A percentile compares a stretch with the other conserved stretches of the same genome.
Evolutionary conservation across 2,888 invertebrate species (phyloP).

Genomic region (Amphipyra berbera): DNA sequence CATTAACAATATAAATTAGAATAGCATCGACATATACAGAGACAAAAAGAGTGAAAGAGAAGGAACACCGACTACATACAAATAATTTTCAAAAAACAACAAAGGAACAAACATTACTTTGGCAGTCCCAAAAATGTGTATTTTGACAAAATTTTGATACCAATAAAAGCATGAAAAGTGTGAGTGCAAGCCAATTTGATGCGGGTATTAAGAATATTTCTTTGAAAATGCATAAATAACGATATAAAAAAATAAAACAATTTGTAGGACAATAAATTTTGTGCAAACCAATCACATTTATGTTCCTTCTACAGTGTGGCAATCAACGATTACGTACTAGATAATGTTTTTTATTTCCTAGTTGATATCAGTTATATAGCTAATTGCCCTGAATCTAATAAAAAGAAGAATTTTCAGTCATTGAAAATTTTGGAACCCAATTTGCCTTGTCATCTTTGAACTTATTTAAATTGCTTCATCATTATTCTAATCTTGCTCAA

Average conservation of each 20-base stretch:
- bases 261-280: slow-evolving; percentile 65
- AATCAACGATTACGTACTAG: slow-evolving; percentile 15
- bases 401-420: too few relatives aligned
- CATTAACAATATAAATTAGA: slow-evolving; percentile 42
- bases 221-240: slow-evolving; percentile 70
- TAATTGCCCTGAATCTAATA: too few relatives aligned
- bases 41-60: slow-evolving; percentile 85
- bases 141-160: slow-evolving; percentile 60
- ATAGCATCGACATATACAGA: slow-evolving; percentile 69
- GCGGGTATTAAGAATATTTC: slow-evolving; percentile 68
- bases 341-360: too few relatives aligned
- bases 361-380: too few relatives aligned
- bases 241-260: slow-evolving; percentile 59
- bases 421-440: too few relatives aligned
- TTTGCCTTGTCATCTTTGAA: too few relatives aligned
- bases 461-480: too few relatives aligned
- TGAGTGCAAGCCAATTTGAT: slow-evolving; percentile 85
- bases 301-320: slow-evolving; percentile 64
- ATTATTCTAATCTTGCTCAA: too few relatives aligned
- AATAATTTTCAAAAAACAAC: slow-evolving; percentile 68
- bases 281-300: slow-evolving; percentile 82
- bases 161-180: slow-evolving; percentile 82
- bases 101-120: slow-evolving; percentile 75
- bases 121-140: slow-evolving; percentile 64
- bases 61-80: slow-evolving; percentile 88